A percentile compares a stretch with the other conserved stretches of the same genome.
Conservation (phyloP, 2,113 vertebrate genomes). For the Glaucomys volans region DNA sequence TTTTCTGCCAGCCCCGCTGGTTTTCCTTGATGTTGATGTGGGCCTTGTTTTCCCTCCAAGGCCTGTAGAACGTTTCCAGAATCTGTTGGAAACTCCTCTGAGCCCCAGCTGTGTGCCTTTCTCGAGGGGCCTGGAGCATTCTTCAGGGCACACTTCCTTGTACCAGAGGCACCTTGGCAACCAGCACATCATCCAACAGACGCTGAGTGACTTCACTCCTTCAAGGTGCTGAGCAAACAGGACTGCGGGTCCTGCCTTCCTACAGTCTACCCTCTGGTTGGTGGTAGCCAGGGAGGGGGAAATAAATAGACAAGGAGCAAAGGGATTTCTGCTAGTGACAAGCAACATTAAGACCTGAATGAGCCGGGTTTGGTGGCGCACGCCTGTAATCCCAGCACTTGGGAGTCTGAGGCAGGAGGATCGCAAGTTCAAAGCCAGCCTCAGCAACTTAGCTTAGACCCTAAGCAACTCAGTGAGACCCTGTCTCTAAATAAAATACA, state of each 20-base stretch:
- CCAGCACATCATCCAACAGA: not conserved
- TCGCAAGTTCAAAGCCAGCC: too few relatives aligned
- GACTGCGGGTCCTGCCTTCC: not conserved
- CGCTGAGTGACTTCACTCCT: not conserved
- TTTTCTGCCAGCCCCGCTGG: not conserved
- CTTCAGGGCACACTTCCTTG: not conserved
- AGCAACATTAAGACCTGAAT: not conserved
- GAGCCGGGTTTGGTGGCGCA: too few relatives aligned
- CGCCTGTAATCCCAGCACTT: too few relatives aligned
- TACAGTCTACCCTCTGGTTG: not conserved
- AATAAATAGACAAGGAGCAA: not conserved
- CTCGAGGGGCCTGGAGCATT: not conserved
- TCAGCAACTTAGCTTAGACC: too few relatives aligned
- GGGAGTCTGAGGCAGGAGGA: too few relatives aligned
- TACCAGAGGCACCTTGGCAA: not conserved
- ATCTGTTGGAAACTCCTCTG: slow-evolving; percentile 17
- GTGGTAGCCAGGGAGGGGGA: not conserved
- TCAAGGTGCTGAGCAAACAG: not conserved
- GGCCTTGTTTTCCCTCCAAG: slow-evolving; percentile 44
- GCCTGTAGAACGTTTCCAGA: not conserved
- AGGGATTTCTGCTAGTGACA: not conserved
- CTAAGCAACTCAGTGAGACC: too few relatives aligned
- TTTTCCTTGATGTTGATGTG: not conserved
- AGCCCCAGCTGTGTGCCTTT: not conserved
- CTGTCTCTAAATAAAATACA: too few relatives aligned